Evolutionary conservation across 2,888 invertebrate species (phyloP), one percentile per base, ranked within the genome.

Genomic region (Drosophila algonquin): DNA sequence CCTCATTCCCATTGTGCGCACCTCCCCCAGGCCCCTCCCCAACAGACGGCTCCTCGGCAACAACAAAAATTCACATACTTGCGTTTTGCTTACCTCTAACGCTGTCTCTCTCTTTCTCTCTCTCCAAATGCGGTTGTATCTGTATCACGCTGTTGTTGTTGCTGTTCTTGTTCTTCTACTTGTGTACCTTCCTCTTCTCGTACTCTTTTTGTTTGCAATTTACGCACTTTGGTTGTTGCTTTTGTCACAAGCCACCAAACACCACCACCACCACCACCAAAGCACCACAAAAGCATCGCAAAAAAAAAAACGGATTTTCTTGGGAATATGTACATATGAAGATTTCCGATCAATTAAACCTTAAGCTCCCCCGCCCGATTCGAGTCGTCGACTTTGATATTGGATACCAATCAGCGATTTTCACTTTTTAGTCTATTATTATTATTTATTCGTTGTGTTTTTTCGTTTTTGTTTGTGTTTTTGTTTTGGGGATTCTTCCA

Each of bases 161-260:
- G 24, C 21, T 40, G 2, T 35, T 35, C 35, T 35, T 40, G 14
- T 40, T 14, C 40, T 40, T 6, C n/a, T 14, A 12, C 40, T 40
- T 40, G 7, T 7, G 40, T 40, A 6, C n/a, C 40, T 40, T 40
- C 40, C 57, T 58, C 67, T 71, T 71, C 53, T 67, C 40, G 27
- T 21, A 46, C n/a, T 24, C 61, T 51, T 40, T 62, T 53, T 16
- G 14, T 18, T 53, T 24, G 57, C 63, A 70, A 70, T 74, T 76
- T 58, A 85, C 80, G 71, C 86, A 85, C 74, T 67, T 83, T 65
- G 45, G 44, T 47, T 18, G 14, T 48, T 63, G 40, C 27, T 59
- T 44, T 44, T 51, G 18, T 51, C 27, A 16, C 44, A 52, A 32
- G 16, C 51, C 16, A 30, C 30, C 27, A 16, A 27, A 52, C 16